Conservation (phyloP, 2,797 vertebrate species). For the Alectoris magna region DNA sequence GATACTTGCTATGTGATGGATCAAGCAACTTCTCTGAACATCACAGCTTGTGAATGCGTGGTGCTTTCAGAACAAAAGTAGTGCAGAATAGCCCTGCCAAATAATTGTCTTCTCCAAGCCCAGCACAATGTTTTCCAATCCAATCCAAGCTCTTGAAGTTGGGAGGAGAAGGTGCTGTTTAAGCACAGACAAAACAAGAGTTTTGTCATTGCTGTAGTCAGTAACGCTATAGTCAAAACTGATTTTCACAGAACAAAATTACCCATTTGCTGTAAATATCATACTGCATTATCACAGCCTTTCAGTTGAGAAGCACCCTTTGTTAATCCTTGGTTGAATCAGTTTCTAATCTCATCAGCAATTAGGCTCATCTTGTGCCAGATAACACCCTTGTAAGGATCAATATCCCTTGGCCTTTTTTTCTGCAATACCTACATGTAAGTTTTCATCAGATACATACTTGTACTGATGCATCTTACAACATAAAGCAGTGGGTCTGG, state of each 20-base stretch:
- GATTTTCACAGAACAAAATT: background rate
- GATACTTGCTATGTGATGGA: background rate
- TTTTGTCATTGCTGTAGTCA: background rate
- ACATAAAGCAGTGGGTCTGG: background rate
- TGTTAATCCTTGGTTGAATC: background rate
- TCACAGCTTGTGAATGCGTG: fast-evolving
- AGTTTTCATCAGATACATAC: background rate
- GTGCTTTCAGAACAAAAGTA: background rate
- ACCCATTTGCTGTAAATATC: fast-evolving
- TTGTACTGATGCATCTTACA: background rate
- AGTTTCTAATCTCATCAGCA: background rate
- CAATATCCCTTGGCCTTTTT: background rate
- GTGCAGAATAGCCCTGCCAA: background rate
- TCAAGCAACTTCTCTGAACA: background rate
- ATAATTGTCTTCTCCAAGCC: background rate
- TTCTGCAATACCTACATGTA: background rate
- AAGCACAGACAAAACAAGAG: fast-evolving
- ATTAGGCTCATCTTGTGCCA: background rate
- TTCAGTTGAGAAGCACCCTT: background rate
- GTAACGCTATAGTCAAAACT: background rate
- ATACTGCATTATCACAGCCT: background rate
- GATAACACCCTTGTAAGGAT: background rate
- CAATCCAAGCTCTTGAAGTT: background rate
- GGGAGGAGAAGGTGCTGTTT: background rate
- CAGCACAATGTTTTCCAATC: background rate